Evolutionary conservation across 2,888 invertebrate genomes (phyloP).

Genomic region (Steinernema scapterisci): DNA sequence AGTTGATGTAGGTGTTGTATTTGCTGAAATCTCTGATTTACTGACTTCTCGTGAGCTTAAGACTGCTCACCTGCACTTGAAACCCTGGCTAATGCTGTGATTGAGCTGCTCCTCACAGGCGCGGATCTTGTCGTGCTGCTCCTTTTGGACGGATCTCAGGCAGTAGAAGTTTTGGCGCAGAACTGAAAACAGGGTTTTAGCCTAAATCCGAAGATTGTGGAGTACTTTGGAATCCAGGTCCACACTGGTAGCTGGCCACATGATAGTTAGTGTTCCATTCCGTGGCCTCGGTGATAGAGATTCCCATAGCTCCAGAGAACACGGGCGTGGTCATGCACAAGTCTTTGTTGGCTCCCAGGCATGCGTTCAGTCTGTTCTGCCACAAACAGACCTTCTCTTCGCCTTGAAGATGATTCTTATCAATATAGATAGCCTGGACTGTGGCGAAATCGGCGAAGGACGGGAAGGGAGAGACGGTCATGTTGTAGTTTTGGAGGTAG

Average conservation of each 20-base stretch:
- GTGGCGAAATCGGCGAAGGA: background rate
- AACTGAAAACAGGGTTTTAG: background rate
- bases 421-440: background rate
- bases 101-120: background rate
- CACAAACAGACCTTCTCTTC: background rate
- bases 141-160: background rate
- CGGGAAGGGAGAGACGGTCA: background rate
- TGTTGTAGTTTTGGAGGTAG: background rate
- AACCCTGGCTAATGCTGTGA: background rate
- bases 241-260: background rate
- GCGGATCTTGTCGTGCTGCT: background rate
- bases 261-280: background rate
- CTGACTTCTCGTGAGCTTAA: background rate
- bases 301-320: background rate
- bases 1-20: constrained; percentile 21
- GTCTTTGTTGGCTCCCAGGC: background rate
- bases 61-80: background rate
- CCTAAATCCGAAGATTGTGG: background rate
- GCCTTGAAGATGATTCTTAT: background rate
- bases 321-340: background rate
- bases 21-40: background rate
- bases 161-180: constrained; percentile 4
- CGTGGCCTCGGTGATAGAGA: background rate
- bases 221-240: background rate
- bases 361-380: background rate